Evolutionary conservation across 2,113 vertebrate genomes (phyloP).

Genomic region (Nasalis larvatus): DNA sequence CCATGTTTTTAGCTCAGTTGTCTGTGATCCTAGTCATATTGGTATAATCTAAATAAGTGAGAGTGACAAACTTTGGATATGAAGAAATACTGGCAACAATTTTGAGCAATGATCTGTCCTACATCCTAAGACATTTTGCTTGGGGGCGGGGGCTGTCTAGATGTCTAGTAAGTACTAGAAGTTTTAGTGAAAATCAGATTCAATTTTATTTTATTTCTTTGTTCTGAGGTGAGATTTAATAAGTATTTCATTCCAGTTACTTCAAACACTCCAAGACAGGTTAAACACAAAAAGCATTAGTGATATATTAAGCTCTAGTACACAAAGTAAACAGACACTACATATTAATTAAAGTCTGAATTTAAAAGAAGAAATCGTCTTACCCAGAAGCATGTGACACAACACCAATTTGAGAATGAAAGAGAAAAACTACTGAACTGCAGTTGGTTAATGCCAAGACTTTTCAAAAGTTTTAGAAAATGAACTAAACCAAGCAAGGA

Average conservation of each 20-base stretch:
- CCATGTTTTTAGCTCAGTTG: background rate
- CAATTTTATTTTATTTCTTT: background rate
- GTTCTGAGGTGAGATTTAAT: background rate
- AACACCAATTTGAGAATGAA: background rate
- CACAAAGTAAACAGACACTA: slow-evolving; percentile 1
- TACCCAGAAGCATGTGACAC: background rate
- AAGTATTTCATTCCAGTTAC: slow-evolving; percentile 80
- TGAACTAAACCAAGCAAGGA: slow-evolving; percentile 37
- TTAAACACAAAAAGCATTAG: slow-evolving; percentile 65
- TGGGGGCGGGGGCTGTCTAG: background rate
- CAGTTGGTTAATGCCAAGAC: background rate
- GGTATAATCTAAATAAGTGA: background rate
- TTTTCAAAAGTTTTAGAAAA: slow-evolving; percentile 40
- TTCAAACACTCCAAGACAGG: slow-evolving; percentile 72
- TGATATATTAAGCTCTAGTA: slow-evolving; percentile 35
- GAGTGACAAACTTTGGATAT: background rate
- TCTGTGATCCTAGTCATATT: background rate
- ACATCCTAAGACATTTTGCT: background rate
- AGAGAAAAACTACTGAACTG: slow-evolving; percentile 44
- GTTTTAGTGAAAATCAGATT: background rate
- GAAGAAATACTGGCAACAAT: slow-evolving; percentile 37
- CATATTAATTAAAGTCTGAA: background rate
- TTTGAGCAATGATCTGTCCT: slow-evolving; percentile 11
- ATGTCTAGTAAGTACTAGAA: background rate
- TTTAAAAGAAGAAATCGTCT: slow-evolving; percentile 55